A percentile compares a stretch with the other conserved stretches of the same genome.
Conservation (phyloP, 2,888 invertebrate species). For the Cheilosia soror region DNA sequence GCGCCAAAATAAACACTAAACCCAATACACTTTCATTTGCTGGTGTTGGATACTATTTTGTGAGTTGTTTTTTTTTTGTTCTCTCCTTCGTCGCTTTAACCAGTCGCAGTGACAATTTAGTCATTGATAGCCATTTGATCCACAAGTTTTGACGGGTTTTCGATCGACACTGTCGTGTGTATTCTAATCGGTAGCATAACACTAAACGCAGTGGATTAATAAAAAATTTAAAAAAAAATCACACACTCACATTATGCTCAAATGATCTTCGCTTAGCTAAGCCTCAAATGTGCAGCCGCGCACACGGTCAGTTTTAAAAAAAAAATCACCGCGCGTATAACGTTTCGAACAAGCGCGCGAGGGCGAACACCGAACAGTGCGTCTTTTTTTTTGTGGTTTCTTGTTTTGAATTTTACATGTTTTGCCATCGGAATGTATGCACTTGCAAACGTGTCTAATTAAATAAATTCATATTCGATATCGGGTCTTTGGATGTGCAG, state of each 20-base stretch:
- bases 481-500: constrained; percentile 3
- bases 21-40: constrained; percentile 57
- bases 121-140: constrained; percentile 69
- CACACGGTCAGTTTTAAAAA: constrained; percentile 55
- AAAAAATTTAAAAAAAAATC: neutral
- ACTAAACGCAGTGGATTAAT: constrained; percentile 36
- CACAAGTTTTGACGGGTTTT: constrained; percentile 60
- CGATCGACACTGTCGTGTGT: constrained; percentile 29
- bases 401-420: constrained; percentile 2
- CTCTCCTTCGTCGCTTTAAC: constrained; percentile 44
- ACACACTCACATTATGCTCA: constrained; percentile 9
- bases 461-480: constrained; percentile 9
- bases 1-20: constrained; percentile 73
- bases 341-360: constrained; percentile 55
- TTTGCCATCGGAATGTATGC: constrained; percentile 22
- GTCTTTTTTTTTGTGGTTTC: neutral
- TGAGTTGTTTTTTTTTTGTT: constrained; percentile 14
- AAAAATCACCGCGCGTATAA: constrained; percentile 58
- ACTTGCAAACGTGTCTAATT: constrained; percentile 5
- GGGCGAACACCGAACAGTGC: constrained; percentile 31
- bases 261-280: constrained; percentile 32
- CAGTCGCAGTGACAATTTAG: constrained; percentile 63
- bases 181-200: constrained; percentile 55
- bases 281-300: constrained; percentile 42
- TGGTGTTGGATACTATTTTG: constrained; percentile 56